Conservation (phyloP, 2,797 vertebrate species). For the Zenarchopterus dispar region DNA sequence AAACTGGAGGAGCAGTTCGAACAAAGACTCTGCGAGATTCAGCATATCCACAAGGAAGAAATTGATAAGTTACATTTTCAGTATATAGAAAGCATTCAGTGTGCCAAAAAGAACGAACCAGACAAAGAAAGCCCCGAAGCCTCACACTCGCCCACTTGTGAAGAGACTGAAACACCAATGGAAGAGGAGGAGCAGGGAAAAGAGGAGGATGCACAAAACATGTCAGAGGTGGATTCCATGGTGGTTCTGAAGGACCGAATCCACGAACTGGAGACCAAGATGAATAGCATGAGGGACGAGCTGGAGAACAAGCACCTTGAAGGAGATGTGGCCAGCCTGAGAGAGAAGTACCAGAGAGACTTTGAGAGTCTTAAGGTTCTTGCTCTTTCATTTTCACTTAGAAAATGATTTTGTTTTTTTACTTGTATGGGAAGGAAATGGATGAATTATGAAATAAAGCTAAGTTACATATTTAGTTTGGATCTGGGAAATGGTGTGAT, state of each 20-base stretch:
- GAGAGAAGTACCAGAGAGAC: constrained; percentile 97
- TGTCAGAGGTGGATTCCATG: constrained; percentile 83
- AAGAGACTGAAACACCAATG: constrained; percentile 50
- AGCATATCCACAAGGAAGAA: constrained; percentile 86
- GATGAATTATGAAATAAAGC: constrained; percentile 25
- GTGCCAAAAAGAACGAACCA: constrained; percentile 77
- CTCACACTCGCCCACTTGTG: background rate
- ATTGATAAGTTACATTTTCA: constrained; percentile 86
- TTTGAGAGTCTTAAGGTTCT: constrained; percentile 98
- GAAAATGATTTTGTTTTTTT: constrained; percentile 9
- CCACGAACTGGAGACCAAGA: constrained; percentile 93
- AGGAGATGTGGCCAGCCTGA: constrained; percentile 86
- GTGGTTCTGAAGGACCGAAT: constrained; percentile 87
- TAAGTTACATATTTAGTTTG: constrained; percentile 1
- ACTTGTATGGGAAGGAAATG: constrained; percentile 29
- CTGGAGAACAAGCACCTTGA: constrained; percentile 91
- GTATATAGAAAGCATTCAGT: constrained; percentile 83
- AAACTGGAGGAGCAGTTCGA: constrained; percentile 89
- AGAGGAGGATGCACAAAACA: constrained; percentile 24
- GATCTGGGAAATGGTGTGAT: constrained; percentile 62
- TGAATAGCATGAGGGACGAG: constrained; percentile 92
- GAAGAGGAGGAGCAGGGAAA: constrained; percentile 58
- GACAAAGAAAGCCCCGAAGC: constrained; percentile 53
- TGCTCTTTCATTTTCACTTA: constrained; percentile 67
- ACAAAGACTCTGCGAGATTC: constrained; percentile 86